Percentiles rank a stretch among this genome's conserved stretches.
Evolutionary conservation across 2,888 invertebrate genomes (phyloP).

Genomic region (Ophion obscuratus): DNA sequence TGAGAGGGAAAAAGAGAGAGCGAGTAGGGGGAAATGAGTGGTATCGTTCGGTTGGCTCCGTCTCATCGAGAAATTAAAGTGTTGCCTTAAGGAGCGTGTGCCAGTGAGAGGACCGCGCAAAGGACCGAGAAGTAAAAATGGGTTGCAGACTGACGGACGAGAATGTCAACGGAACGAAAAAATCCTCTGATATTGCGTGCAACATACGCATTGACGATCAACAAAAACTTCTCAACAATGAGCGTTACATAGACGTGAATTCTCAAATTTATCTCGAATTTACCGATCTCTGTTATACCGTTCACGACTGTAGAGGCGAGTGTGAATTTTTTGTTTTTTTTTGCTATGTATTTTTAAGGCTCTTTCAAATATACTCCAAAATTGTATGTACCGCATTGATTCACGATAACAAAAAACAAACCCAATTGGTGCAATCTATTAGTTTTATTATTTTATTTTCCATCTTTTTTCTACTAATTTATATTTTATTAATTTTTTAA

Average conservation of each 20-base stretch:
- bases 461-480: neutral
- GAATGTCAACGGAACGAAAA: conserved; percentile 14
- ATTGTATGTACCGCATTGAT: no score
- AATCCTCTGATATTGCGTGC: conserved; percentile 27
- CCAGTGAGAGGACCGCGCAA: neutral
- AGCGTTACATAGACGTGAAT: conserved; percentile 33
- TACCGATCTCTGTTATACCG: conserved; percentile 66
- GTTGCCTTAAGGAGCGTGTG: neutral
- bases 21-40: neutral
- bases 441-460: neutral
- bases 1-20: conserved; percentile 2
- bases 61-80: neutral
- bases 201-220: conserved; percentile 43
- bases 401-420: no score
- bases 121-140: conserved; percentile 34
- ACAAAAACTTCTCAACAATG: conserved; percentile 47
- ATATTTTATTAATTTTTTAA: neutral
- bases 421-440: no score
- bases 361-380: neutral
- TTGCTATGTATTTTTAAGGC: neutral
- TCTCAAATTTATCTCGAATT: conserved; percentile 68
- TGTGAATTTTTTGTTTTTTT: neutral
- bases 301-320: conserved; percentile 60
- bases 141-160: conserved; percentile 1
- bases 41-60: neutral